Conservation (phyloP, 2,797 vertebrate species). For the Pelodytes ibericus region DNA sequence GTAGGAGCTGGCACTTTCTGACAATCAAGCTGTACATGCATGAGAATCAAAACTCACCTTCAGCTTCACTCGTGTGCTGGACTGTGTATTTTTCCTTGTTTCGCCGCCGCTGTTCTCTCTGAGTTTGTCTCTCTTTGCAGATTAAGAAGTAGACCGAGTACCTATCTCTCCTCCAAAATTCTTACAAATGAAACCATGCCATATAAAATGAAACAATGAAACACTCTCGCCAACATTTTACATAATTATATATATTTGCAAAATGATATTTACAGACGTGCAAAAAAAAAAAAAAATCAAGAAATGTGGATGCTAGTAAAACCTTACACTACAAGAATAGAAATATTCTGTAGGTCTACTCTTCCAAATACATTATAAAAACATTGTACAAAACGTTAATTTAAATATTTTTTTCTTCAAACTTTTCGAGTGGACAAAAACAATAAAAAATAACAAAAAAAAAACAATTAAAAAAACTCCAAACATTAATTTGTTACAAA, state of each 20-base stretch:
- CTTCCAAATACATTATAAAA: not conserved
- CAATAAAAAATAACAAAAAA: constrained; percentile 9
- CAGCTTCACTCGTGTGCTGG: too few species aligned
- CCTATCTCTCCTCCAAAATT: too few species aligned
- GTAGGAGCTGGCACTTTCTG: too few species aligned
- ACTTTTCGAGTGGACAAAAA: not conserved
- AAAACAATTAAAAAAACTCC: not conserved
- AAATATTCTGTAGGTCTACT: not conserved
- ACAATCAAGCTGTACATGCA: too few species aligned
- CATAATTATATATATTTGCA: not conserved
- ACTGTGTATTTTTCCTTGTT: too few species aligned
- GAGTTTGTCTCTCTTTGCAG: too few species aligned
- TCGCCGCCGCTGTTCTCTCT: too few species aligned
- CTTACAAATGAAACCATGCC: too few species aligned
- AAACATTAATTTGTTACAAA: not conserved
- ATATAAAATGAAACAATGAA: too few species aligned
- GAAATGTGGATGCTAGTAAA: not conserved
- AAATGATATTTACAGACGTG: constrained; percentile 9
- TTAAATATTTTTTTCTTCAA: not conserved
- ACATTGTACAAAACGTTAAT: not conserved
- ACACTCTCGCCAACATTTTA: not conserved
- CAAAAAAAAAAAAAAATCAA: constrained; percentile 35
- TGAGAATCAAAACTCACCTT: too few species aligned
- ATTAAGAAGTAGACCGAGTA: too few species aligned
- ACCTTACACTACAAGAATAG: constrained; percentile 21